Percentiles rank a stretch among this genome's conserved stretches.
These are phyloP conservation scores for Philopotamus ludificatus DNA, from an alignment of 1,140 invertebrate genomes.

Conservation along the genomic window DNA sequence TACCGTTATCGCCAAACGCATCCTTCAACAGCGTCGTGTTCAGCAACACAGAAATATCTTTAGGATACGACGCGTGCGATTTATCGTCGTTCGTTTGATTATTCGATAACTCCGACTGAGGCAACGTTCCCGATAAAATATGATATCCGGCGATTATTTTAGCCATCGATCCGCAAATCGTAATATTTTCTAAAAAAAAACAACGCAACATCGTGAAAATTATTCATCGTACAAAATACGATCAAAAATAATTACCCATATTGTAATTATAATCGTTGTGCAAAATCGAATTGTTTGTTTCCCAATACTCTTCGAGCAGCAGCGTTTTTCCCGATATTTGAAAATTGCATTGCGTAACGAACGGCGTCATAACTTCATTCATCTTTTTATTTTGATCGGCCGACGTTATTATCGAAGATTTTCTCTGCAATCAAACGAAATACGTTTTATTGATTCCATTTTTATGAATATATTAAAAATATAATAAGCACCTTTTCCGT, in stretches of 20 bases:
- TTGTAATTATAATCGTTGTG: conserved; percentile 29
- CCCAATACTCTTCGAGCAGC: conserved; percentile 34
- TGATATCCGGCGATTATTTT: conserved; percentile 29
- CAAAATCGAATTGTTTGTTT: conserved; percentile 2
- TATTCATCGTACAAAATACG: no score
- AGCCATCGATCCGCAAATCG: conserved; percentile 28
- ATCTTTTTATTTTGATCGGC: background rate
- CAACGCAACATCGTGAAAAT: no score
- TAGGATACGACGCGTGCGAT: conserved; percentile 7
- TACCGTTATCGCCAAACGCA: conserved; percentile 32
- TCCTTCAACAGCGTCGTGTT: conserved; percentile 26
- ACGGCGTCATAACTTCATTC: background rate
- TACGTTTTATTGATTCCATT: background rate
- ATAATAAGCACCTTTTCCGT: conserved; percentile 6
- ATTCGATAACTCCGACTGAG: background rate
- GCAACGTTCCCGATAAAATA: conserved; percentile 12
- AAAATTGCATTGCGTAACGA: conserved; percentile 23
- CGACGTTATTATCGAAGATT: background rate
- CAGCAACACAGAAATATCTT: conserved; percentile 15
- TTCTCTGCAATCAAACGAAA: background rate
- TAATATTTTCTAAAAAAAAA: conserved; percentile 29
- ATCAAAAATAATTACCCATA: conserved; percentile 35
- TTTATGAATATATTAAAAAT: background rate
- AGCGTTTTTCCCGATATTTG: conserved; percentile 28
- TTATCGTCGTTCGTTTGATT: background rate